phyloP scores from a whole-genome alignment of 2,113 vertebrate genomes.

The Mobula birostris region DNA sequence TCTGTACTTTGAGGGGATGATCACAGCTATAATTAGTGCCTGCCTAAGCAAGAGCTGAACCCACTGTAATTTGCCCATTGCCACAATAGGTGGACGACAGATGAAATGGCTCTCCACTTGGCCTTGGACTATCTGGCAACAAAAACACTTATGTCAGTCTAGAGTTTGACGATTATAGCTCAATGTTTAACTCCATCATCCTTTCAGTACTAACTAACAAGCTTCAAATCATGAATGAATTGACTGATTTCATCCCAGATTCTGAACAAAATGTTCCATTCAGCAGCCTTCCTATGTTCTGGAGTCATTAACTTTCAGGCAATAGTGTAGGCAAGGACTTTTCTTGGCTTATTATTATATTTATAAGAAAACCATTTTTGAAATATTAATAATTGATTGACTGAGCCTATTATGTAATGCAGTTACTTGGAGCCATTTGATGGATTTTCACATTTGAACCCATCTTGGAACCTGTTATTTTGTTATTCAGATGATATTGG shows the following conservation, averaged over 20 bases:
- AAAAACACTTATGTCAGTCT: too few species aligned
- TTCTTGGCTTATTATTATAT: background rate
- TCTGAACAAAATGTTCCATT: background rate
- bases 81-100: too few species aligned
- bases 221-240: background rate
- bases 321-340: background rate
- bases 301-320: background rate
- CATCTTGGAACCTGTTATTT: background rate
- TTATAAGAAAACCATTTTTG: background rate
- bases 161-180: too few species aligned
- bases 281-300: background rate
- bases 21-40: too few species aligned
- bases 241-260: background rate
- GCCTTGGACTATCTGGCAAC: too few species aligned
- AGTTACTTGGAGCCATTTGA: background rate
- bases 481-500: background rate
- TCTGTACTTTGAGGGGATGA: too few species aligned
- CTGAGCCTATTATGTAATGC: background rate
- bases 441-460: background rate
- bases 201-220: too few species aligned
- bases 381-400: background rate
- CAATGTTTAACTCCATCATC: too few species aligned
- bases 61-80: too few species aligned
- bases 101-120: too few species aligned
- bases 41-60: too few species aligned